Conservation (phyloP, 2,888 invertebrate genomes). For the Latheticus oryzae region DNA sequence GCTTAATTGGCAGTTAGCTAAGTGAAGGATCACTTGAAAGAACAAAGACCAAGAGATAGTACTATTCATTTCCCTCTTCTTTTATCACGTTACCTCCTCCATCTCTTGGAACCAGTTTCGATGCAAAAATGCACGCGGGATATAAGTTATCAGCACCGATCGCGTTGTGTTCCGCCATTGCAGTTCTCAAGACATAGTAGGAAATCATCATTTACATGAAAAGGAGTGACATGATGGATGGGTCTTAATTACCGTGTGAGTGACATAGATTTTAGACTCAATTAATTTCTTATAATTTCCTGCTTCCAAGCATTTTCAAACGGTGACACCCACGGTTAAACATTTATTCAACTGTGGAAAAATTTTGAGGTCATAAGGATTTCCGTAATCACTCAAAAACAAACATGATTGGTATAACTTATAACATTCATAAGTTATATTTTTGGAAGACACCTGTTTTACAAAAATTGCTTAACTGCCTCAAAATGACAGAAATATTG, state of each 20-base stretch:
- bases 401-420: no score
- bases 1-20: slow-evolving; percentile 49
- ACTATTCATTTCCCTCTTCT: slow-evolving; percentile 14
- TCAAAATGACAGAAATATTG: no score
- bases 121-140: slow-evolving; percentile 34
- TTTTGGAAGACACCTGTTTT: no score
- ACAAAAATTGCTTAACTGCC: no score
- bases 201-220: slow-evolving; percentile 33
- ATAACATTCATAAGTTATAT: no score
- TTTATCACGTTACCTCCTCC: slow-evolving; percentile 19
- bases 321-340: slow-evolving; percentile 7
- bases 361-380: not conserved
- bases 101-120: slow-evolving; percentile 28
- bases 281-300: slow-evolving; percentile 47
- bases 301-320: no score
- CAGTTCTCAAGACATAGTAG: slow-evolving; percentile 33
- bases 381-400: no score
- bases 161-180: slow-evolving; percentile 34
- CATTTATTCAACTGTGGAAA: slow-evolving; percentile 1
- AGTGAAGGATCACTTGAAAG: slow-evolving; percentile 45
- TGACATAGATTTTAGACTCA: slow-evolving; percentile 49
- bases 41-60: slow-evolving; percentile 30
- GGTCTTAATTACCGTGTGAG: slow-evolving; percentile 49
- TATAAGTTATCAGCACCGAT: slow-evolving; percentile 34
- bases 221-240: slow-evolving; percentile 45